These are phyloP conservation scores for Tenebrio molitor DNA, from an alignment of 1,140 invertebrate species.

Conservation along the genomic window DNA sequence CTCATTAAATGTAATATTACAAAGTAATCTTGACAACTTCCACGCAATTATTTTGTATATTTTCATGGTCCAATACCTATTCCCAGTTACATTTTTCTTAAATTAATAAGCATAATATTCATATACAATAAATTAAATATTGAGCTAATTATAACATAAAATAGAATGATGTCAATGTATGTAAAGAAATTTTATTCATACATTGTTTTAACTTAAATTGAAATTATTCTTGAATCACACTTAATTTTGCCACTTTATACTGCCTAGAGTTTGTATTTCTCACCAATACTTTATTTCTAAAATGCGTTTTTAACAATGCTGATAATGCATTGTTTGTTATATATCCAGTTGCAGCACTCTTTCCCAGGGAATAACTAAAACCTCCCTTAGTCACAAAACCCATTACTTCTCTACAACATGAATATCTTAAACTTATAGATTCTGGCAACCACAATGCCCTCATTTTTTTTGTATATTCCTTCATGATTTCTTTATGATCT, in stretches of 20 bases:
- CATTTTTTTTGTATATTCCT: slow-evolving; percentile 74
- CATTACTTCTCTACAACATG: slow-evolving; percentile 76
- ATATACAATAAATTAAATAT: no score
- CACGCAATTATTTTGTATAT: no score
- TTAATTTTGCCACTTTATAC: slow-evolving; percentile 59
- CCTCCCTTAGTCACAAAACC: slow-evolving; percentile 80
- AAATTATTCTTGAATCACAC: slow-evolving; percentile 56
- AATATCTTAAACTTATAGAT: slow-evolving; percentile 71
- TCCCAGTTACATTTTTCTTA: no score
- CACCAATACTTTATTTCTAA: slow-evolving; percentile 59
- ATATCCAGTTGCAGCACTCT: slow-evolving; percentile 77
- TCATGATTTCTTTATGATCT: slow-evolving; percentile 64
- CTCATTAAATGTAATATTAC: no score
- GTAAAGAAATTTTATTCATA: no score
- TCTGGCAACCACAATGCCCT: slow-evolving; percentile 78
- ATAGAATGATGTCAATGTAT: no score
- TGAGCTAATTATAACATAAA: no score
- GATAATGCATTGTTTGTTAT: slow-evolving; percentile 72
- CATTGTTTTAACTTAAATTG: neutral
- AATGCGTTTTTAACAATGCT: slow-evolving; percentile 30
- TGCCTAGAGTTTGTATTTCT: slow-evolving; percentile 60
- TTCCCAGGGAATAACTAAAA: slow-evolving; percentile 78
- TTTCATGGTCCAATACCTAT: no score
- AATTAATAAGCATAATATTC: no score
- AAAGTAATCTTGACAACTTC: no score